Base-by-base conservation (phyloP, 2,888 invertebrate species). In the Uloborus plumipes region DNA sequence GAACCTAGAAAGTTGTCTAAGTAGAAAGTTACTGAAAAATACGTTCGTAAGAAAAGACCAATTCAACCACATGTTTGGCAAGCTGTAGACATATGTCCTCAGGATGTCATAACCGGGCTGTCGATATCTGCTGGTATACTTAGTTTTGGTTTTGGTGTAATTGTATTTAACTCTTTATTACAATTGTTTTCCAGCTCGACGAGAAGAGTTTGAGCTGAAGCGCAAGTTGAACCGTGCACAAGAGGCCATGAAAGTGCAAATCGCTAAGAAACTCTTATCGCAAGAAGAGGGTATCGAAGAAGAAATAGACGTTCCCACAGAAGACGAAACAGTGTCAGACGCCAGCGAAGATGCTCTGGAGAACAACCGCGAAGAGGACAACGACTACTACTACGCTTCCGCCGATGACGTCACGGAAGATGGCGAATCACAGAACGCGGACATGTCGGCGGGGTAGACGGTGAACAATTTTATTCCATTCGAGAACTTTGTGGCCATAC, bases 271-370 rank as follows among this genome's bases (percentile, higher is more conserved):
- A 22, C 69, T 83, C 31, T 73, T 83, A 1, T 83, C 83, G 14
- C 77, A 83, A 20, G 83, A 83, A 51, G 77, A 83, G n/a, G 67
- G 62, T 49, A 76, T 76, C 26, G 83, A 83, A 51, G 82, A 82
- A 20, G 83, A 83, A 62, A 50, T 47, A 16, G 77, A 74, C 64
- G 18, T 66, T 31, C 53, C 39, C 61, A 77, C 75, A 1, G 69
- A 67, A 20, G 80, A 80, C n/a, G 79, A 73, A 18, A 31, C 70
- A 3, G 59, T 67, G 7, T 72, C 77, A 3, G 82, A 76, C 22
- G 82, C 55, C n/a, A 76, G 76, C 47, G 82, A 82, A 53, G 75
- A 81, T 18, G 75, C 70, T n/a, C 55, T 74, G 9, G 73, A 72
- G 14, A 67, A 51, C 22, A 50, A 58, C 15, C 61, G 50, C 13